Percentiles rank a stretch among this genome's conserved stretches.
phyloP scores from a whole-genome alignment of 2,797 vertebrate genomes.

The Decapterus maruadsi region DNA sequence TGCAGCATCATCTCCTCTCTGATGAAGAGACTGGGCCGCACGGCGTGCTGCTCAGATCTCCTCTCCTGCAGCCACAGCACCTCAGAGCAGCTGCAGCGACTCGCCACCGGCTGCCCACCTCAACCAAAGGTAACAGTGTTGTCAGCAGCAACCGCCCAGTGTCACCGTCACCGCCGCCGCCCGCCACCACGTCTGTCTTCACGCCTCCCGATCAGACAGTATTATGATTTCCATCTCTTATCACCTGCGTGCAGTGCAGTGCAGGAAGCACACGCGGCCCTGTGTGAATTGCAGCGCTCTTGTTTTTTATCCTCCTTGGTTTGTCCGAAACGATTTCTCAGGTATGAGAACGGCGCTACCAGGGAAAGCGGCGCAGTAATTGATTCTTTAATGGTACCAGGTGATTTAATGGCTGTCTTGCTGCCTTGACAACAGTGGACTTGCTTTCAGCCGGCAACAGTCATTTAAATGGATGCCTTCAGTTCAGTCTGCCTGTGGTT shows the following conservation, averaged over 20 bases:
- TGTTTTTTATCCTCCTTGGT: constrained; percentile 78
- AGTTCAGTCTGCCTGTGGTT: constrained; percentile 85
- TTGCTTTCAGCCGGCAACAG: constrained; percentile 86
- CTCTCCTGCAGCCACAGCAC: constrained; percentile 93
- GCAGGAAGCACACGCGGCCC: constrained; percentile 20
- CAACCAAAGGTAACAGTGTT: constrained; percentile 92
- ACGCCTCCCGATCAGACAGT: constrained; percentile 11
- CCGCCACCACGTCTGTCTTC: constrained; percentile 8
- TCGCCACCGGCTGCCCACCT: constrained; percentile 92
- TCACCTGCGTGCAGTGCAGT: constrained; percentile 8
- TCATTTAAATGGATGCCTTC: constrained; percentile 89
- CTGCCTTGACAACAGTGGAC: constrained; percentile 90
- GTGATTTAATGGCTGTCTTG: constrained; percentile 91
- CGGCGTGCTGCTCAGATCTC: constrained; percentile 96
- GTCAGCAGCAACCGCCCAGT: constrained; percentile 2
- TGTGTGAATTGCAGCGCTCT: constrained; percentile 16
- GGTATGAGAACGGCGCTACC: constrained; percentile 85
- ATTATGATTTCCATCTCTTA: background rate
- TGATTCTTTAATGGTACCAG: constrained; percentile 97
- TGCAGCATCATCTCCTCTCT: constrained; percentile 98
- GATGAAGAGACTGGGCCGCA: constrained; percentile 99
- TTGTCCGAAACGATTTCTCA: constrained; percentile 87
- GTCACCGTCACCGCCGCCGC: constrained; percentile 3
- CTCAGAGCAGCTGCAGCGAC: constrained; percentile 95
- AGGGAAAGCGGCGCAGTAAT: constrained; percentile 91